Evolutionary conservation across 2,888 invertebrate species (phyloP).

Genomic region (Anoplius nigerrimus): DNA sequence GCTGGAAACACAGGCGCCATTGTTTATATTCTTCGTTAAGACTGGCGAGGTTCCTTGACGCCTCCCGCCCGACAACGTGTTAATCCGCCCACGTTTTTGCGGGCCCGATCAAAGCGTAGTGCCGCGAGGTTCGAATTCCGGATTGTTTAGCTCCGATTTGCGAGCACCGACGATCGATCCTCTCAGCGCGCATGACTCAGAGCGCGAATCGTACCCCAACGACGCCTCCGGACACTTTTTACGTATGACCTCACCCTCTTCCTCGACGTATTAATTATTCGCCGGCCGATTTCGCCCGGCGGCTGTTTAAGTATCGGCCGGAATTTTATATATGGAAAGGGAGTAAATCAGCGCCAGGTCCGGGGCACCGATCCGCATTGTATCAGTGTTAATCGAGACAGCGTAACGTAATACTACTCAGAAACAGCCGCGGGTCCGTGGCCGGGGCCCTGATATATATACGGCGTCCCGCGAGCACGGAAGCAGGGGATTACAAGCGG

Average conservation of each 20-base stretch:
- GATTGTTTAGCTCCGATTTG: too few relatives aligned
- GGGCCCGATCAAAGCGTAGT: slow-evolving; percentile 22
- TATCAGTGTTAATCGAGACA: slow-evolving; percentile 34
- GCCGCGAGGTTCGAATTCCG: too few relatives aligned
- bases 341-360: slow-evolving; percentile 1
- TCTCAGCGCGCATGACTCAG: too few relatives aligned
- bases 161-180: too few relatives aligned
- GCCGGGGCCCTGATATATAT: slow-evolving; percentile 43
- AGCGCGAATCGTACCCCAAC: too few relatives aligned
- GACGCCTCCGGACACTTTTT: too few relatives aligned
- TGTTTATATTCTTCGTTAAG: slow-evolving; percentile 62
- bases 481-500: slow-evolving; percentile 59
- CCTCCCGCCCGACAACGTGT: slow-evolving; percentile 25
- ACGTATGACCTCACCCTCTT: too few relatives aligned
- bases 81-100: slow-evolving; percentile 16
- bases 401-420: slow-evolving; percentile 29
- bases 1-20: slow-evolving; percentile 52
- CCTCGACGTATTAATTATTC: too few relatives aligned
- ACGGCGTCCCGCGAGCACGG: slow-evolving; percentile 55
- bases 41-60: slow-evolving; percentile 25
- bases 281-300: too few relatives aligned
- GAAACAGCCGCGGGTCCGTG: slow-evolving; percentile 41
- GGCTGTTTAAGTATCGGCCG: too few relatives aligned
- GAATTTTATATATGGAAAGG: not conserved
- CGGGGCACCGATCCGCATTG: not conserved